These are phyloP conservation scores for Drosophila yakuba DNA, from an alignment of 1,140 invertebrate species.

Conservation along the genomic window DNA sequence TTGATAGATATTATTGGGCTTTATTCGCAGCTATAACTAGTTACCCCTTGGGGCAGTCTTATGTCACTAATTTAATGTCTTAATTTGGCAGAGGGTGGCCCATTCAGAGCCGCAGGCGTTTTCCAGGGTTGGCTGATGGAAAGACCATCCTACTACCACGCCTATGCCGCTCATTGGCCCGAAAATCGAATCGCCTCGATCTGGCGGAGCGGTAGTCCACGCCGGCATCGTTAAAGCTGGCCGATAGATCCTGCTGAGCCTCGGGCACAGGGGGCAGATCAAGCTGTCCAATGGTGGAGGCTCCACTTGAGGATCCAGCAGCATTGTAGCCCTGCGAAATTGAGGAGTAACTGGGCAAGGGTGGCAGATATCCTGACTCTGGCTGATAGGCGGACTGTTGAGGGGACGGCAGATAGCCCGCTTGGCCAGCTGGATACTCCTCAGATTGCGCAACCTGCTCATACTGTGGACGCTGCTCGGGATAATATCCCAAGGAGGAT, in stretches of 20 bases:
- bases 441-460: slow-evolving; percentile 15
- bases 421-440: background rate
- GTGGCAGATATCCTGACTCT: slow-evolving; percentile 37
- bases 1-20: slow-evolving; percentile 44
- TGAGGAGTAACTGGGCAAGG: slow-evolving; percentile 47
- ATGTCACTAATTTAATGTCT: slow-evolving; percentile 64
- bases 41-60: slow-evolving; percentile 56
- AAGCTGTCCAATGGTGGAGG: slow-evolving; percentile 14
- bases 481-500: slow-evolving; percentile 54
- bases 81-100: slow-evolving; percentile 42
- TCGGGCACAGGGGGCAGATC: slow-evolving; percentile 60
- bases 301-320: background rate
- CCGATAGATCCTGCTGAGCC: slow-evolving; percentile 47
- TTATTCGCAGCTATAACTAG: slow-evolving; percentile 63
- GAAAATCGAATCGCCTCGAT: slow-evolving; percentile 46
- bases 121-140: slow-evolving; percentile 41
- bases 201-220: slow-evolving; percentile 49
- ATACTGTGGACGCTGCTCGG: slow-evolving; percentile 44
- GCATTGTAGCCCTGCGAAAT: slow-evolving; percentile 41
- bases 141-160: slow-evolving; percentile 58
- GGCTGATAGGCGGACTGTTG: slow-evolving; percentile 18
- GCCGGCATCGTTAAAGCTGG: slow-evolving; percentile 26
- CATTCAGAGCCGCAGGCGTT: slow-evolving; percentile 29
- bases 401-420: background rate
- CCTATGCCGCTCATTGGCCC: slow-evolving; percentile 55